Evolutionary conservation across 2,888 invertebrate genomes (phyloP).

Genomic region (Lithophane semibrunnea): DNA sequence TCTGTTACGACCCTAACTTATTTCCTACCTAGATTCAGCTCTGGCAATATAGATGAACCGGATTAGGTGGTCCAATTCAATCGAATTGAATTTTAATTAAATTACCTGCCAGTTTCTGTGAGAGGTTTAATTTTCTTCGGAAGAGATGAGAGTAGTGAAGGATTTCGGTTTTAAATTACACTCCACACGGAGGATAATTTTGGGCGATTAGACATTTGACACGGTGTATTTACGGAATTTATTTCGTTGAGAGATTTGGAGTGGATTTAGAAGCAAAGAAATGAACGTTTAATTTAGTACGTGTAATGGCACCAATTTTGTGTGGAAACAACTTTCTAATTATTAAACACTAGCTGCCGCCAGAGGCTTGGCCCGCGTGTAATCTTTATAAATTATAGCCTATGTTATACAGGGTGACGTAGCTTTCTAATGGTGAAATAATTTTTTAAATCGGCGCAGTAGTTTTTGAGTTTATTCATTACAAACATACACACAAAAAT

Average conservation of each 20-base stretch:
- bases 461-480: no score
- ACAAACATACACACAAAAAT: no score
- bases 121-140: constrained; percentile 71
- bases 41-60: constrained; percentile 73
- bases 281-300: not conserved
- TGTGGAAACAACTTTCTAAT: not conserved
- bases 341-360: not conserved
- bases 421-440: no score
- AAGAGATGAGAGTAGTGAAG: constrained; percentile 65
- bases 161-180: constrained; percentile 67
- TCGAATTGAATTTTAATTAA: constrained; percentile 87
- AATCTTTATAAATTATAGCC: no score
- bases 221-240: not conserved
- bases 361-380: no score
- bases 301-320: no score
- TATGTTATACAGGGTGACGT: no score
- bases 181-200: constrained; percentile 38
- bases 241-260: not conserved
- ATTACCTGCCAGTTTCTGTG: constrained; percentile 76
- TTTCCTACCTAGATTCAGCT: constrained; percentile 55
- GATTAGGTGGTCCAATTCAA: constrained; percentile 82
- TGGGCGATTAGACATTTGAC: constrained; percentile 17
- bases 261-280: not conserved
- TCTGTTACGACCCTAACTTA: constrained; percentile 15
- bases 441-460: no score